Evolutionary conservation across 2,888 invertebrate genomes (phyloP), one percentile per base, ranked within the genome.

Genomic region (Danaus chrysippus): DNA sequence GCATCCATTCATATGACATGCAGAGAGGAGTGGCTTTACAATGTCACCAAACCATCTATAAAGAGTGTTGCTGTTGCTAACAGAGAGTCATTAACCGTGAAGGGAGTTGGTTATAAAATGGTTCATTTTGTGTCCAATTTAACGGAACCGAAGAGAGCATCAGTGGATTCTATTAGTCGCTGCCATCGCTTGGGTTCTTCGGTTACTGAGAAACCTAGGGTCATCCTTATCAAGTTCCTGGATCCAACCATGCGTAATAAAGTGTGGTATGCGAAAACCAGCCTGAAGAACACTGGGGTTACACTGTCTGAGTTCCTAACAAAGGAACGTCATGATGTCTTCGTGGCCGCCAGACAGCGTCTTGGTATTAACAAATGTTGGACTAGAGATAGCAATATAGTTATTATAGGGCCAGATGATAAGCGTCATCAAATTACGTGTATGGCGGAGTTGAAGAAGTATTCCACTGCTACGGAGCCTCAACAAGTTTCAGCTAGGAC

Each of bases 111-210:
- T n/a, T n/a, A 68, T 58, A 61, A 61, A 57, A 53, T 61, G 61
- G 57, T 61, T 56, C 57, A 61, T 61, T 54, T 57, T 57, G 54
- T 61, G 57, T 61, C 61, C 15, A 61, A 54, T 57, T 54, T 61
- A 57, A 61, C 54, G 57, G 61, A 44, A 58, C 57, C 44, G 46
- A 58, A 57, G 15, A n/a, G n/a, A n/a, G n/a, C n/a, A n/a, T n/a
- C n/a, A n/a, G 3, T 23, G 23, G 23, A 23, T 23, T 23, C 23
- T 23, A 23, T 23, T 23, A 23, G 23, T 23, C 23, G 23, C 23
- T 23, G 23, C 23, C 23, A 23, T 23, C 23, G 23, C 23, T 23
- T 23, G 23, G 23, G 23, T 23, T 23, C 23, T 23, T 23, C 3
- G 23, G 3, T 23, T 23, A 23, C 23, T 23, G 23, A 23, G 23